These are phyloP conservation scores for Bursaphelenchus mucronatus DNA, from an alignment of 1,140 invertebrate genomes.

Conservation along the genomic window DNA sequence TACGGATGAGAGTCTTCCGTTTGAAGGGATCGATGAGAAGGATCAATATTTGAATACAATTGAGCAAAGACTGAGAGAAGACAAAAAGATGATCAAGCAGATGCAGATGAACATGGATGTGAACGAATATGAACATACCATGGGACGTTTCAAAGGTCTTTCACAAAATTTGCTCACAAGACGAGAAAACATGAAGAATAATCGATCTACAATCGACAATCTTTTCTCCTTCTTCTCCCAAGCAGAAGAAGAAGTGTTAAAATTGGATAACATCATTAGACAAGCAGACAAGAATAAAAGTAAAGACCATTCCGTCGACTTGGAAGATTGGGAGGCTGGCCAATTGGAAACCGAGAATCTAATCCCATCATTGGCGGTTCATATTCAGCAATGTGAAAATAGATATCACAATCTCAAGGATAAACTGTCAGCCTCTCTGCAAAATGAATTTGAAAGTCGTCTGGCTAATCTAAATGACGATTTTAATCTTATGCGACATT, in stretches of 20 bases:
- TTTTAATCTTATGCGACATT: constrained; percentile 27
- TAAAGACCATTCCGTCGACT: constrained; percentile 38
- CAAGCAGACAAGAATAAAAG: neutral
- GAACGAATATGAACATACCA: constrained; percentile 37
- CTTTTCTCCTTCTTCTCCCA: constrained; percentile 32
- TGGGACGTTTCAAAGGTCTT: constrained; percentile 19
- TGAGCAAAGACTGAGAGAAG: constrained; percentile 36
- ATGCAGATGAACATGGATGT: constrained; percentile 51
- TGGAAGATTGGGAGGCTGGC: constrained; percentile 40
- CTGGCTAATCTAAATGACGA: constrained; percentile 27
- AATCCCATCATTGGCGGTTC: constrained; percentile 38
- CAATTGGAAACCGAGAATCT: constrained; percentile 36
- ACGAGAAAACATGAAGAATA: constrained; percentile 23
- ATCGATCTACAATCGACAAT: constrained; percentile 10
- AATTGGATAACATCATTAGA: constrained; percentile 5
- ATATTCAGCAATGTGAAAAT: constrained; percentile 41
- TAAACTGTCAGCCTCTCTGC: constrained; percentile 24
- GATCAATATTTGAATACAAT: constrained; percentile 20
- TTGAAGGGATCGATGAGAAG: constrained; percentile 15
- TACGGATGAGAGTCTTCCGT: constrained; percentile 1
- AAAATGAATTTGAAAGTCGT: constrained; percentile 22
- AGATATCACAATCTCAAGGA: constrained; percentile 25
- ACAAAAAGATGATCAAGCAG: constrained; percentile 33
- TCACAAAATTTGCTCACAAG: constrained; percentile 19
- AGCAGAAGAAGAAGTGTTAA: constrained; percentile 30